Evolutionary conservation across 2,797 vertebrate species (phyloP).

Genomic region (Distichodus sexfasciatus): DNA sequence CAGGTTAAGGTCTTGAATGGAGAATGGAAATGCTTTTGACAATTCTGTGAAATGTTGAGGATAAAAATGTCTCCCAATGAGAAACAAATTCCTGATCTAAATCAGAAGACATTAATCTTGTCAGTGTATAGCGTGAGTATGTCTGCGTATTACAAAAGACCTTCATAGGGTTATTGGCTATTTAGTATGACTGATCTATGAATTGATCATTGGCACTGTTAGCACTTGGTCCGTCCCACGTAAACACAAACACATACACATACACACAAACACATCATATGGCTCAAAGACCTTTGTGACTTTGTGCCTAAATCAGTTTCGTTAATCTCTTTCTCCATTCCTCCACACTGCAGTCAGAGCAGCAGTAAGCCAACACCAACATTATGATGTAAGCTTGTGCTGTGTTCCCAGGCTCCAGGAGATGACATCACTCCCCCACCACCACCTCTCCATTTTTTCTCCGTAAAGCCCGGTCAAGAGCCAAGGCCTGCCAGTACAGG

Average conservation of each 20-base stretch:
- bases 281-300: constrained; percentile 11
- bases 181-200: no score
- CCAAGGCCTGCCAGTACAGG: constrained; percentile 58
- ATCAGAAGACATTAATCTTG: no score
- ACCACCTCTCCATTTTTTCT: constrained; percentile 48
- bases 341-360: constrained; percentile 41
- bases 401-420: constrained; percentile 62
- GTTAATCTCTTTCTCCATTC: constrained; percentile 24
- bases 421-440: constrained; percentile 70
- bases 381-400: constrained; percentile 54
- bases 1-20: constrained; percentile 13
- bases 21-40: constrained; percentile 31
- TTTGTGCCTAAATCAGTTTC: constrained; percentile 6
- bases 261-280: no score
- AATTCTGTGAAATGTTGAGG: constrained; percentile 19
- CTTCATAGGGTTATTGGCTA: neutral
- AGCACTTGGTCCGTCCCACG: neutral
- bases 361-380: constrained; percentile 64
- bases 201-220: no score
- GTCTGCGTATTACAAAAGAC: neutral
- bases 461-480: constrained; percentile 55
- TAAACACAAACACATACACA: no score
- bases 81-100: neutral
- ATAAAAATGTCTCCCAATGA: neutral
- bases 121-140: no score